Evolutionary conservation across 2,888 invertebrate genomes (phyloP).

Genomic region (Euspilapteryx auroguttella): DNA sequence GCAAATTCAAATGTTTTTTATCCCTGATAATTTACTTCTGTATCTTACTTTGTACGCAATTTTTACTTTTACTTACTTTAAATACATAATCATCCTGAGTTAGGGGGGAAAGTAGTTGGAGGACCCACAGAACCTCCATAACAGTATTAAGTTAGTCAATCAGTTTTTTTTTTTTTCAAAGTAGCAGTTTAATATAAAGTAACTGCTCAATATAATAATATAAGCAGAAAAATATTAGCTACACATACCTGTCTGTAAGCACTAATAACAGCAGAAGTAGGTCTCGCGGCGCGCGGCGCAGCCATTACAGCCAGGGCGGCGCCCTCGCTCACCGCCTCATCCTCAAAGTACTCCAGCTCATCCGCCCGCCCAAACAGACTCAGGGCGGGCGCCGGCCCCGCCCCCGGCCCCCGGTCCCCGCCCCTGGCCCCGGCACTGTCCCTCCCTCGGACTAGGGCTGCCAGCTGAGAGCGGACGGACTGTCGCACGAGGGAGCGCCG

Average conservation of each 20-base stretch:
- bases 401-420: constrained; percentile 11
- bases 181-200: too few relatives aligned
- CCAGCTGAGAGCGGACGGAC: constrained; percentile 33
- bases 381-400: constrained; percentile 23
- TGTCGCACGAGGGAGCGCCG: constrained; percentile 34
- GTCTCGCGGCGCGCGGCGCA: constrained; percentile 36
- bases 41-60: too few relatives aligned
- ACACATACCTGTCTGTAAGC: constrained; percentile 43
- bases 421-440: constrained; percentile 5
- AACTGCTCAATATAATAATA: too few relatives aligned
- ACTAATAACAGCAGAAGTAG: constrained; percentile 40
- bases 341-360: constrained; percentile 71
- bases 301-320: constrained; percentile 22
- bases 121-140: too few relatives aligned
- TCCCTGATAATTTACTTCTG: too few relatives aligned
- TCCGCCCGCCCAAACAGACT: constrained; percentile 67
- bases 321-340: constrained; percentile 28
- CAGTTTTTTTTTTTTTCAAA: too few relatives aligned
- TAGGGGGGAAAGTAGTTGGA: too few relatives aligned
- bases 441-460: constrained; percentile 11
- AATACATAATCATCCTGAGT: too few relatives aligned
- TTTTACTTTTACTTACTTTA: too few relatives aligned
- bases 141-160: too few relatives aligned
- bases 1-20: too few relatives aligned
- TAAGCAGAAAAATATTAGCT: too few relatives aligned